Evolutionary conservation across 1,140 invertebrate genomes (phyloP).

Genomic region (Dysdera silvatica): DNA sequence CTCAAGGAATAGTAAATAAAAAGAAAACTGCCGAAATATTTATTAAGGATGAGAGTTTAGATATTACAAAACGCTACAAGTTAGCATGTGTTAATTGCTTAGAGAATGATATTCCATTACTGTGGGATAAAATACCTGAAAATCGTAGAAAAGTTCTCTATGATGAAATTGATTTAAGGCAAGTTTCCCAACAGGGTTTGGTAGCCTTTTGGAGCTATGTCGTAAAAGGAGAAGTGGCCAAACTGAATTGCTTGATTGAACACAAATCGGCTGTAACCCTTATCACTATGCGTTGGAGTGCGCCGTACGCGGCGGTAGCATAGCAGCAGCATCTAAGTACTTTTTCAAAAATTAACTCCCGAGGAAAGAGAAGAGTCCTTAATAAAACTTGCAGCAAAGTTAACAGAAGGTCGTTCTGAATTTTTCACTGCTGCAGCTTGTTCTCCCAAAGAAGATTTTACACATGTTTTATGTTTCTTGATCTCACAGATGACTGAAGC

Average conservation of each 20-base stretch:
- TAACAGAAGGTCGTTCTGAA: conserved; percentile 4
- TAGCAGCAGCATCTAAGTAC: conserved; percentile 1
- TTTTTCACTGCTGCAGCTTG: background rate
- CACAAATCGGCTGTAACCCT: background rate
- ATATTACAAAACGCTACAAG: background rate
- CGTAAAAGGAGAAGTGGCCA: background rate
- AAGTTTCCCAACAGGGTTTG: background rate
- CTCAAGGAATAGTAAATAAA: background rate
- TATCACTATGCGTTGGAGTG: conserved; percentile 6
- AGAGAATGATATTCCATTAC: background rate
- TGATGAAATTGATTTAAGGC: background rate
- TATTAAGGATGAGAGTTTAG: conserved; percentile 6
- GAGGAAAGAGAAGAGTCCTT: conserved; percentile 5
- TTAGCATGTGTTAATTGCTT: conserved; percentile 11
- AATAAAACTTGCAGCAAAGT: conserved; percentile 8
- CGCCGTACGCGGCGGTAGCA: conserved; percentile 8
- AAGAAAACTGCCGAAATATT: conserved; percentile 5
- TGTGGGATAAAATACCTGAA: background rate
- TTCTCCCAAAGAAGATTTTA: conserved; percentile 13
- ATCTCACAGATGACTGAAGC: conserved; percentile 14
- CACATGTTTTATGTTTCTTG: conserved; percentile 20
- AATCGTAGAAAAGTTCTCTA: background rate
- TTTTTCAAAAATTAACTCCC: conserved; percentile 1
- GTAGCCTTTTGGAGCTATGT: background rate
- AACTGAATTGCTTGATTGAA: background rate